These are phyloP conservation scores for Hormiphora californensis DNA, from an alignment of 37 sponge, comb jelly and placozoan genomes.

Conservation along the genomic window DNA sequence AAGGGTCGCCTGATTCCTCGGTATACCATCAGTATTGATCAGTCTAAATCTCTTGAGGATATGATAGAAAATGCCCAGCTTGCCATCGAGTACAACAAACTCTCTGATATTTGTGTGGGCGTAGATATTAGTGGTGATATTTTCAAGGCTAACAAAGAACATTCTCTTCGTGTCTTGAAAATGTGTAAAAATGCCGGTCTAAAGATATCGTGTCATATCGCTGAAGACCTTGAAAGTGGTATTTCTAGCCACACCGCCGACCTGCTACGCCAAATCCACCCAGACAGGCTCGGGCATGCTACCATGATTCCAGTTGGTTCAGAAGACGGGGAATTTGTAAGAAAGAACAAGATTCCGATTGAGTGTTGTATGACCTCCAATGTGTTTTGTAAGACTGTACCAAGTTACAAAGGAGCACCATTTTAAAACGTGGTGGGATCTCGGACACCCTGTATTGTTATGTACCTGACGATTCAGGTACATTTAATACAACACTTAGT, in stretches of 20 bases:
- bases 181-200: conserved; percentile 1
- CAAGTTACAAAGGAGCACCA: neutral
- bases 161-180: neutral
- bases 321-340: conserved; percentile 3
- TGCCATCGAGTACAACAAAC: neutral
- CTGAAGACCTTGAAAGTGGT: neutral
- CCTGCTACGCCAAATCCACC: neutral
- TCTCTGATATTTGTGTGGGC: neutral
- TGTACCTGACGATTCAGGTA: conserved; percentile 48
- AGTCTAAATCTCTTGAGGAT: conserved; percentile 7
- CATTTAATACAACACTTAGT: neutral
- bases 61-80: conserved; percentile 43
- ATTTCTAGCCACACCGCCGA: conserved; percentile 4
- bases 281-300: conserved; percentile 42
- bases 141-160: neutral
- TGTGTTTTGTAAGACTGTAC: neutral
- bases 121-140: conserved; percentile 28
- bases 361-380: conserved; percentile 51
- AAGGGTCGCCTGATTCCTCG: neutral
- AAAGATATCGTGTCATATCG: conserved; percentile 39
- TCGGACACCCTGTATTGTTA: neutral
- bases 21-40: conserved; percentile 29
- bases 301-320: neutral
- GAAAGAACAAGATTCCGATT: neutral
- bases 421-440: conserved; percentile 25